These are phyloP conservation scores for Arbacia lixula DNA, from an alignment of 53 echinoderm and acorn worm genomes.

Conservation along the genomic window DNA sequence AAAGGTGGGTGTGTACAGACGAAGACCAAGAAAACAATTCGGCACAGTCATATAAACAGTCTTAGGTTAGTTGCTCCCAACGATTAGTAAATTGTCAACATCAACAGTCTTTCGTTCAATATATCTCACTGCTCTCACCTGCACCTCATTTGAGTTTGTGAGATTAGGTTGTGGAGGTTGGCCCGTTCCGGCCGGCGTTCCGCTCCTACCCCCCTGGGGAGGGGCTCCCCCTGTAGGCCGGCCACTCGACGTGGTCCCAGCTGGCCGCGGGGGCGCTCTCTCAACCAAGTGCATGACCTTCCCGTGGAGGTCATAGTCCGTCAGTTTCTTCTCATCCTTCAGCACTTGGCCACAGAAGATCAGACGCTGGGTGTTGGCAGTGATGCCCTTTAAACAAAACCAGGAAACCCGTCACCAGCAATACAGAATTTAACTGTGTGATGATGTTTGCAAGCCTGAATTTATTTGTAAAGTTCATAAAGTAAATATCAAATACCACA, in stretches of 20 bases:
- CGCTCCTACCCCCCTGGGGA: conserved; percentile 9
- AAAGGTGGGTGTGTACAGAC: background rate
- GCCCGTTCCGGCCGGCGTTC: conserved; percentile 9
- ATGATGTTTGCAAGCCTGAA: too few relatives aligned
- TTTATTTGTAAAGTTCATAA: too few relatives aligned
- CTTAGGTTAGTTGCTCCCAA: too few relatives aligned
- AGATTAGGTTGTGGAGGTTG: conserved; percentile 27
- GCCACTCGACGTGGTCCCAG: conserved; percentile 18
- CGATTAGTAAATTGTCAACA: too few relatives aligned
- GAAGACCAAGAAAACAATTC: too few relatives aligned
- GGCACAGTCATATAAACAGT: too few relatives aligned
- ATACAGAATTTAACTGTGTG: too few relatives aligned
- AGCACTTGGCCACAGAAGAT: conserved; percentile 92
- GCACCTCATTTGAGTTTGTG: conserved; percentile 27
- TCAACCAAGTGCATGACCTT: conserved; percentile 94
- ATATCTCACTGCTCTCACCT: too few relatives aligned
- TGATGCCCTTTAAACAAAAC: conserved; percentile 66
- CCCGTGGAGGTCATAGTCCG: conserved; percentile 87
- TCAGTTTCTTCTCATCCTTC: conserved; percentile 88
- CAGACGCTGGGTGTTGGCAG: conserved; percentile 84
- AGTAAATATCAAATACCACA: too few relatives aligned
- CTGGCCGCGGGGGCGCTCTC: conserved; percentile 82
- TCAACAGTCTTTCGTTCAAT: too few relatives aligned
- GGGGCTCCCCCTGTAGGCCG: background rate
- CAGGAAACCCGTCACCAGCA: too few relatives aligned